phyloP scores from a whole-genome alignment of 2,113 vertebrate genomes.

The Megaceryle torquata region DNA sequence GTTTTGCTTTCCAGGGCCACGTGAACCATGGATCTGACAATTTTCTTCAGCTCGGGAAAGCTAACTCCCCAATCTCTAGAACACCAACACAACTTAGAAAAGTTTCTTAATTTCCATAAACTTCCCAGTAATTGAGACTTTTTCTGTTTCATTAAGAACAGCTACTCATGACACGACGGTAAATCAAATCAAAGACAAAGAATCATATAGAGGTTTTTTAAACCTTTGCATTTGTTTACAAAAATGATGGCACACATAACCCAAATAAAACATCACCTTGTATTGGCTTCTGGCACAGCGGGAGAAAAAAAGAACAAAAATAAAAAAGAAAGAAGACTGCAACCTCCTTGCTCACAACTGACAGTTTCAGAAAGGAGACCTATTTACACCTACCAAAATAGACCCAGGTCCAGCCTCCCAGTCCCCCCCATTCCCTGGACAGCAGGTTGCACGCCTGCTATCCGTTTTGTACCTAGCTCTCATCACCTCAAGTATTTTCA shows the following conservation, averaged over 20 bases:
- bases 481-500: neutral
- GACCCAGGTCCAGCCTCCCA: neutral
- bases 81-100: rapidly evolving
- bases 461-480: neutral
- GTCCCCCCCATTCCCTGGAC: neutral
- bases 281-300: neutral
- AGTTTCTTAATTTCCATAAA: neutral
- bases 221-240: neutral
- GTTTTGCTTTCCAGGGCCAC: neutral
- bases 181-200: neutral
- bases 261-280: neutral
- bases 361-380: neutral
- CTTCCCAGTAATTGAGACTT: neutral
- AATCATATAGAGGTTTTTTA: neutral
- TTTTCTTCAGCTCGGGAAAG: neutral
- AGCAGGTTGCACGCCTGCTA: neutral
- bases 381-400: neutral
- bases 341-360: neutral
- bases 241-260: neutral
- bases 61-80: neutral
- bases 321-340: neutral
- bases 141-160: neutral
- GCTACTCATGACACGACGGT: neutral
- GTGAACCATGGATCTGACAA: neutral
- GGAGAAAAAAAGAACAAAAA: neutral